These are phyloP conservation scores for Thamnophis sirtalis DNA, from an alignment of 2,113 vertebrate species.

Conservation along the genomic window DNA sequence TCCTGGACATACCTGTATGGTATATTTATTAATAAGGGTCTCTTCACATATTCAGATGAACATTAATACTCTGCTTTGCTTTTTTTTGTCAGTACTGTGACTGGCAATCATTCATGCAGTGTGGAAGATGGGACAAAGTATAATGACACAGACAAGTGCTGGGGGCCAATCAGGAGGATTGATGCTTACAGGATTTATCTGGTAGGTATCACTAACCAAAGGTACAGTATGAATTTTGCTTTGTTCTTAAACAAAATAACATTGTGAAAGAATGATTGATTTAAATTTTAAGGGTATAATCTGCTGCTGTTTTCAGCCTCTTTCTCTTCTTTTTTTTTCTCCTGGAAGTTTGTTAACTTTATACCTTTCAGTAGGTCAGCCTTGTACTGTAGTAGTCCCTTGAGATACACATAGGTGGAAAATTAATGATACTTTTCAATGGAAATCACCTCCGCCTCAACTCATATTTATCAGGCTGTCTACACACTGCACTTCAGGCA, in stretches of 20 bases:
- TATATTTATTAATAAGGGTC: conserved; percentile 8
- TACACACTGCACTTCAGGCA: background rate
- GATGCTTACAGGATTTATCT: conserved; percentile 94
- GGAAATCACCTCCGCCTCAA: background rate
- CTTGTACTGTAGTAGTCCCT: background rate
- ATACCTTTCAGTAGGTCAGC: background rate
- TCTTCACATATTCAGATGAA: conserved; percentile 14
- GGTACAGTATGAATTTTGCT: background rate
- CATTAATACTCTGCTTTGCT: conserved; percentile 52
- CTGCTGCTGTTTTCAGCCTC: background rate
- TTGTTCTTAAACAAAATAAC: background rate
- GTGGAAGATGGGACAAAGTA: conserved; percentile 77
- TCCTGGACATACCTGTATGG: background rate
- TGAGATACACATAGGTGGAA: background rate
- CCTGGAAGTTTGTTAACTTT: background rate
- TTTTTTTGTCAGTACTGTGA: conserved; percentile 52
- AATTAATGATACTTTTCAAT: background rate
- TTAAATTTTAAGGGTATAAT: background rate
- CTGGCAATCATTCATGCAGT: conserved; percentile 84
- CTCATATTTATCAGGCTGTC: background rate
- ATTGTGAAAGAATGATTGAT: background rate
- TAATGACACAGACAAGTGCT: conserved; percentile 90
- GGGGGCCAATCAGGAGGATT: conserved; percentile 84
- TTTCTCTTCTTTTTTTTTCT: background rate
- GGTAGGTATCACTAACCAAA: conserved; percentile 72